Evolutionary conservation across 2,797 vertebrate genomes (phyloP), one percentile per base, ranked within the genome.

Genomic region (Catharus ustulatus): DNA sequence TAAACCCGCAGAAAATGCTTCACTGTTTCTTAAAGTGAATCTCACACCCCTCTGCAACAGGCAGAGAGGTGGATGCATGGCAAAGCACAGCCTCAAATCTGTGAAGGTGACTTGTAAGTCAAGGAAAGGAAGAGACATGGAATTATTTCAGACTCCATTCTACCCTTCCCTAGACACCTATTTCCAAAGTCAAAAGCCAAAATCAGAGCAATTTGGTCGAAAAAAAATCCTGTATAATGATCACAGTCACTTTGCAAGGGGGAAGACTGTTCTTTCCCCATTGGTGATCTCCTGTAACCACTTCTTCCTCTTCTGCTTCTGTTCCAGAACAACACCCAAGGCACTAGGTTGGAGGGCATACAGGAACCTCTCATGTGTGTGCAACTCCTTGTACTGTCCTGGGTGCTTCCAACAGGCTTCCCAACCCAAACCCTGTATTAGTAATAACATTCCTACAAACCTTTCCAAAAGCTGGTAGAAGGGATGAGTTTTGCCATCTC

Each of bases 231-330:
- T 55, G 49, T 16, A 13, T 26, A 67, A 76, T 20, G 14, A 51
- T 54, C 27, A 52, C 43, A 57, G 67, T 21, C 61, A 45, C 49
- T 80, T 22, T 0, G 5, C 1, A 29, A 11, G 9, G 13, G 32
- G 15, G 9, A 64, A 88, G 42, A 84, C 7, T 2, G 1, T 23
- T 73, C 48, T 62, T 61, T 51, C 22, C 57, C 34, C 13, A 55
- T 46, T 3, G 3, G 42, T 48, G 34, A 63, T 3, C 34, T 82
- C 34, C 51, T 1, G 8, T 42, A 45, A 76, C 36, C 77, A 82
- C 74, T 84, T 94, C 89, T 76, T 79, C 61, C 72, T 74, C 71
- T 82, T 91, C 87, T 79, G 76, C 76, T 80, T 71, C 43, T 77
- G 17, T 3, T 20, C 42, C 52, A 13, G 59, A 72, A 38, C 74